These are phyloP conservation scores for Scatophagus argus DNA, from an alignment of 2,113 vertebrate genomes.

Conservation along the genomic window DNA sequence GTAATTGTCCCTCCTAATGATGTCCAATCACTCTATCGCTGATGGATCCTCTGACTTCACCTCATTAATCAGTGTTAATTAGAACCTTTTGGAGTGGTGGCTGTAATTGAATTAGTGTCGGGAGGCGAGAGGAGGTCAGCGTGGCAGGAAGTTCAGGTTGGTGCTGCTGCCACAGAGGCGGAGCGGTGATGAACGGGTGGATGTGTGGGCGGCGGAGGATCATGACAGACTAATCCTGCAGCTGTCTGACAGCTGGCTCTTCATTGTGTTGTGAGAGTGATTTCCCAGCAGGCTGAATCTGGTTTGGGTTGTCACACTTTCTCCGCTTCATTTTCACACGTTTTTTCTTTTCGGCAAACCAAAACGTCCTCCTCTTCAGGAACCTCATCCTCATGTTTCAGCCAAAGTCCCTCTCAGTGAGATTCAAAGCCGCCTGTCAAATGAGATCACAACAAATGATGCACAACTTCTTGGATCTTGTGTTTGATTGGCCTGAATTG, in stretches of 20 bases:
- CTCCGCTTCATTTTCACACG: slow-evolving; percentile 41
- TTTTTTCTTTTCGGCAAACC: slow-evolving; percentile 12
- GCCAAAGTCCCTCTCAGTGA: no score
- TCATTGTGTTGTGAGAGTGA: slow-evolving; percentile 59
- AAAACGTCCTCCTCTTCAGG: slow-evolving; percentile 1
- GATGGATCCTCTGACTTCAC: slow-evolving; percentile 62
- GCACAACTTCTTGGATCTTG: no score
- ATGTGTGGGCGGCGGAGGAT: slow-evolving; percentile 38
- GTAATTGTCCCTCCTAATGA: slow-evolving; percentile 62
- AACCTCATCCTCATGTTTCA: not conserved
- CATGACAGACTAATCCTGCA: slow-evolving; percentile 58
- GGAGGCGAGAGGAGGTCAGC: slow-evolving; percentile 58
- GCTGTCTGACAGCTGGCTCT: slow-evolving; percentile 40
- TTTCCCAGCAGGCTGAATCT: slow-evolving; percentile 64
- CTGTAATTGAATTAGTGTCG: slow-evolving; percentile 65
- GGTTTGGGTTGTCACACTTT: slow-evolving; percentile 5
- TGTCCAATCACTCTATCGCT: slow-evolving; percentile 59
- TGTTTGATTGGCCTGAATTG: no score
- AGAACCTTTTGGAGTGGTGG: slow-evolving; percentile 58
- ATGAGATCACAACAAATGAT: no score
- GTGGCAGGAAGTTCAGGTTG: slow-evolving; percentile 22
- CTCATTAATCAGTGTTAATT: slow-evolving; percentile 77
- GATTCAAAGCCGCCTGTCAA: no score
- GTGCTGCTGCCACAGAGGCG: not conserved
- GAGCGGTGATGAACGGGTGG: slow-evolving; percentile 17